A percentile compares a stretch with the other conserved stretches of the same genome.
phyloP scores from a whole-genome alignment of 2,888 invertebrate genomes.

The Orchesellides sinensis region DNA sequence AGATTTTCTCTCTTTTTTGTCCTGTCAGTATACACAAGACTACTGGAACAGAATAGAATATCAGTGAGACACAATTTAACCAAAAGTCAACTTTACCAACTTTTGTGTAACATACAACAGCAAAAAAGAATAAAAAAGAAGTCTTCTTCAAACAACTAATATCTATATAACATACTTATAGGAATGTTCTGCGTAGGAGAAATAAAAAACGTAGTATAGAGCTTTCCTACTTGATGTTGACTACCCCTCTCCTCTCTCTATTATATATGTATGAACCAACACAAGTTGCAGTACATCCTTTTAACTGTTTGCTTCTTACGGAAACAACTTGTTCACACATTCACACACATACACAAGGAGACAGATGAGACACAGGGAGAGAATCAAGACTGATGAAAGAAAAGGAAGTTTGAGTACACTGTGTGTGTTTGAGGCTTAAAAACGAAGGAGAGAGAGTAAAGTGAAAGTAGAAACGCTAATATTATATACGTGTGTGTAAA shows the following conservation, averaged over 20 bases:
- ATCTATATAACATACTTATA: neutral
- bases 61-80: conserved; percentile 26
- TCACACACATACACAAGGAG: conserved; percentile 29
- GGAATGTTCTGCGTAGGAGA: neutral
- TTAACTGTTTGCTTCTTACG: conserved; percentile 56
- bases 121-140: conserved; percentile 14
- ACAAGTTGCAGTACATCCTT: conserved; percentile 21
- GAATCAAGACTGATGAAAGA: conserved; percentile 52
- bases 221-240: too few species aligned
- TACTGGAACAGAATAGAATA: conserved; percentile 22
- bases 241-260: too few species aligned
- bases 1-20: conserved; percentile 43
- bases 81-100: conserved; percentile 59
- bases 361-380: conserved; percentile 36
- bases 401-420: conserved; percentile 39
- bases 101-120: conserved; percentile 42
- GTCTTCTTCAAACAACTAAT: conserved; percentile 12
- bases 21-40: conserved; percentile 6
- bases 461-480: conserved; percentile 1
- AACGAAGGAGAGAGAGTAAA: conserved; percentile 9
- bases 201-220: conserved; percentile 3
- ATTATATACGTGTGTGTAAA: neutral
- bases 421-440: conserved; percentile 6
- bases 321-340: conserved; percentile 68
- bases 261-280: neutral